Conservation (phyloP, 2,797 vertebrate genomes). For the Neosilurus mollespiculum region DNA sequence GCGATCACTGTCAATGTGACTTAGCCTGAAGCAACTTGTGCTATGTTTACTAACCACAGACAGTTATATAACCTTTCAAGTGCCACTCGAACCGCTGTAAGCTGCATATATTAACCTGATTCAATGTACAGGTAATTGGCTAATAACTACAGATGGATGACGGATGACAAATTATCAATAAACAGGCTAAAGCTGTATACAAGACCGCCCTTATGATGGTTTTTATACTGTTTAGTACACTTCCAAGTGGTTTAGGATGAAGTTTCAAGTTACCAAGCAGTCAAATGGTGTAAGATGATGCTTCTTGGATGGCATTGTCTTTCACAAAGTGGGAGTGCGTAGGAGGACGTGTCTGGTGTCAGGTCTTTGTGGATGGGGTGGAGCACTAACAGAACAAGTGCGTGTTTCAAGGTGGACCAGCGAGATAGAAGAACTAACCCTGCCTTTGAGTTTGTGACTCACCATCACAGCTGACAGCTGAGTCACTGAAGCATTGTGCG, state of each 20-base stretch:
- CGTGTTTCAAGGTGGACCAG: constrained; percentile 24
- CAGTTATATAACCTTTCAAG: constrained; percentile 30
- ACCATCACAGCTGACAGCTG: constrained; percentile 40
- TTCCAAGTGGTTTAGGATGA: not conserved
- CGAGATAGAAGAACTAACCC: constrained; percentile 43
- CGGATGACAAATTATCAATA: constrained; percentile 21
- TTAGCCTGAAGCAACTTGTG: constrained; percentile 37
- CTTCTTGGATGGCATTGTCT: constrained; percentile 31
- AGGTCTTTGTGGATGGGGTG: constrained; percentile 47
- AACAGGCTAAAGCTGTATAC: not conserved
- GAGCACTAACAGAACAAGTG: constrained; percentile 42
- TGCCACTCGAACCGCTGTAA: constrained; percentile 28
- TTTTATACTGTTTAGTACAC: not conserved
- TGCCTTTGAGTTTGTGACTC: constrained; percentile 47
- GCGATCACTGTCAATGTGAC: constrained; percentile 36
- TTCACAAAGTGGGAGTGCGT: constrained; percentile 31
- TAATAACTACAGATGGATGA: constrained; percentile 9
- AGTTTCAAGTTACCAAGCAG: constrained; percentile 22
- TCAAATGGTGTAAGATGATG: constrained; percentile 42
- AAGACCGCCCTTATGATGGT: not conserved
- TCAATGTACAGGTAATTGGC: constrained; percentile 19
- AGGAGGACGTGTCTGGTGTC: constrained; percentile 51
- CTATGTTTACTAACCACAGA: constrained; percentile 37
- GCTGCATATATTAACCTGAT: constrained; percentile 13
- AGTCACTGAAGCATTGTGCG: constrained; percentile 39